Base-by-base conservation (phyloP, 2,797 vertebrate species). In the Discoglossus pictus region DNA sequence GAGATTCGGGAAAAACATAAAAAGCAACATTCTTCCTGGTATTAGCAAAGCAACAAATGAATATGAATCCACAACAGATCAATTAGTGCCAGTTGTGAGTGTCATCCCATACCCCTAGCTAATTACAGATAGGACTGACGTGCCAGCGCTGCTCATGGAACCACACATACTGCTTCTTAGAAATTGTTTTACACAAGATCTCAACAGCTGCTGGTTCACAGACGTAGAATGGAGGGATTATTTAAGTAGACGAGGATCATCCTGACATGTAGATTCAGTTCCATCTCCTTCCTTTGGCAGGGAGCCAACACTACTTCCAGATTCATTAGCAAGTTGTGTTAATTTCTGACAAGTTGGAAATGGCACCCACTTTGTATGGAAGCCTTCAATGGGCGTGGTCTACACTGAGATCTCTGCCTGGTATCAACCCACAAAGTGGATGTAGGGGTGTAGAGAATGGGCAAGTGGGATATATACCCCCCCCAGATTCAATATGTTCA, bases 31-130 rank as follows among this genome's bases (percentile, higher is more conserved):
- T 70, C 60, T 55, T 70, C 52, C 53, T 27, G 13, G 15, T 56
- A 52, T 36, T 62, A 23, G 27, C 18, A 38, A 39, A 42, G 16
- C 43, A 55, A 39, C 51, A 23, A n/a, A 31, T 36, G 66, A 47
- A 52, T 46, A 9, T 27, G 24, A 42, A 62, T 11, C 51, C 67
- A 27, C 48, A 31, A 56, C 59, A 55, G 63, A 70, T 62, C 56
- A 60, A 70, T 70, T 70, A 55, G 67, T 38, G 24, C 42, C 15
- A 18, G 59, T 9, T 51, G 13, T 61, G 67, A 70, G 42, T 70
- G 67, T 63, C 67, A 70, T 70, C 63, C 54, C 67, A 70, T 70
- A 63, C 23, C 67, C 67, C 43, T 70, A 48, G 67, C 51, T 70
- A 70, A 70, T 70, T 70, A 70, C 44, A 56, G 34, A 70, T 56